phyloP scores from a whole-genome alignment of 2,888 invertebrate species.

The Anthoptus insignis region DNA sequence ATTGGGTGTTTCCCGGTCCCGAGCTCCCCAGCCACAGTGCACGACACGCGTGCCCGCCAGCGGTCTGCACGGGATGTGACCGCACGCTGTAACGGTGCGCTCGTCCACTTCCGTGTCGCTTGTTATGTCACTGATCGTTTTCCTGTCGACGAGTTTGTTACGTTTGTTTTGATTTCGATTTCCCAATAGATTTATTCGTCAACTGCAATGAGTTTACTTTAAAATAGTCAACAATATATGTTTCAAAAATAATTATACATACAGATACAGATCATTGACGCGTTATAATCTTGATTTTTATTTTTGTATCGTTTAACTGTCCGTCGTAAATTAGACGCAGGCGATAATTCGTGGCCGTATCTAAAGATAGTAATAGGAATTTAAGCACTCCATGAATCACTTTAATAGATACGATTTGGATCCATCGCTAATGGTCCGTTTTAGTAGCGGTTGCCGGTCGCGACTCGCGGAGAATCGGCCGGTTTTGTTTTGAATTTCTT shows the following conservation, averaged over 20 bases:
- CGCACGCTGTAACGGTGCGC: constrained; percentile 7
- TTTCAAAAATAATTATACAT: too few relatives aligned
- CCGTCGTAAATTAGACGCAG: not conserved
- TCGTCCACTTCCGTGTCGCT: constrained; percentile 13
- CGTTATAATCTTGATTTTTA: too few relatives aligned
- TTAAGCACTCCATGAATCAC: constrained; percentile 27
- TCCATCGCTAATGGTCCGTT: constrained; percentile 16
- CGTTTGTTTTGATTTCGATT: not conserved
- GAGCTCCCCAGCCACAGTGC: not conserved
- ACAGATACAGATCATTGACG: too few relatives aligned
- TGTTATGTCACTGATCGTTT: constrained; percentile 13
- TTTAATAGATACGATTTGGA: constrained; percentile 31
- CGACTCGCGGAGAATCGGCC: constrained; percentile 9
- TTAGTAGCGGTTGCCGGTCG: constrained; percentile 23
- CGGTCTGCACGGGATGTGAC: not conserved
- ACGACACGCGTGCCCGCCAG: not conserved
- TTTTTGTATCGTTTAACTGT: not conserved
- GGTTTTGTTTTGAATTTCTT: constrained; percentile 29
- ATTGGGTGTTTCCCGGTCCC: not conserved
- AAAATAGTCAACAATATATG: too few relatives aligned
- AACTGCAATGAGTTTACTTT: too few relatives aligned
- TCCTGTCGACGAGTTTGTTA: not conserved
- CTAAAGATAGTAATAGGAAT: constrained; percentile 18
- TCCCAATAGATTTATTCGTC: too few relatives aligned
- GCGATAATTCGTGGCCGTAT: not conserved